Evolutionary conservation across 2,888 invertebrate species (phyloP).

Genomic region (Sthenelais limicola): DNA sequence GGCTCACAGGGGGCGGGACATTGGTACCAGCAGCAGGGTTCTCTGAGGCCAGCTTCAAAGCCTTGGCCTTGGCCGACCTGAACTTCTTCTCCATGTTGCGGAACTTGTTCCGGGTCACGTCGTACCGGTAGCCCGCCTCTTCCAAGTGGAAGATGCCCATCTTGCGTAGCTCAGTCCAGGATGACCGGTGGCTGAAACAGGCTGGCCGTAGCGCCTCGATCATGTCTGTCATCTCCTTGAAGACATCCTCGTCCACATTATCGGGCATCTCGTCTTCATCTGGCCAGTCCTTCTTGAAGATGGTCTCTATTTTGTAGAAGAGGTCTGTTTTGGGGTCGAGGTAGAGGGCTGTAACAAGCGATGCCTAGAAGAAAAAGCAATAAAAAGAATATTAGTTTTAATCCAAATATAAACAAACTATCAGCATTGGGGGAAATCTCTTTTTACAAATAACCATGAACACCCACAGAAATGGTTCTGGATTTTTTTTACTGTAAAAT

Average conservation of each 20-base stretch:
- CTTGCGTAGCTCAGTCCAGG: slow-evolving; percentile 46
- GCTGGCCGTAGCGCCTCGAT: slow-evolving; percentile 49
- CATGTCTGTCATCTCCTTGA: slow-evolving; percentile 46
- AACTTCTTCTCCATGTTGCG: slow-evolving; percentile 39
- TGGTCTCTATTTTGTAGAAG: slow-evolving; percentile 45
- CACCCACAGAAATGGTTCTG: too few relatives aligned
- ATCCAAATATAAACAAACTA: too few relatives aligned
- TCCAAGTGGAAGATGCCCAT: slow-evolving; percentile 37
- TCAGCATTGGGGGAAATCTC: too few relatives aligned
- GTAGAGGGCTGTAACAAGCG: slow-evolving; percentile 47
- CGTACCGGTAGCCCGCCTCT: slow-evolving; percentile 39
- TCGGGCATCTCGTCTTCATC: slow-evolving; percentile 19
- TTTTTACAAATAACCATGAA: too few relatives aligned
- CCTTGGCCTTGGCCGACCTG: slow-evolving; percentile 21
- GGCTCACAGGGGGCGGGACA: background rate
- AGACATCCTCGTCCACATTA: slow-evolving; percentile 40
- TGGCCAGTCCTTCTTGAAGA: slow-evolving; percentile 29
- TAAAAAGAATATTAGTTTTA: background rate
- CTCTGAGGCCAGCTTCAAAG: slow-evolving; percentile 4
- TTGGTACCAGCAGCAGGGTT: background rate
- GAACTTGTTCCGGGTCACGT: slow-evolving; percentile 35
- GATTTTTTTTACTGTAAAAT: too few relatives aligned
- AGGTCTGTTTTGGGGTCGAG: slow-evolving; percentile 50
- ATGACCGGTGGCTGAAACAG: slow-evolving; percentile 42
- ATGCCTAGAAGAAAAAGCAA: slow-evolving; percentile 35